Percentiles rank a stretch among this genome's conserved stretches.
Conservation (phyloP, 2,888 invertebrate species). For the Notodonta ziczac region DNA sequence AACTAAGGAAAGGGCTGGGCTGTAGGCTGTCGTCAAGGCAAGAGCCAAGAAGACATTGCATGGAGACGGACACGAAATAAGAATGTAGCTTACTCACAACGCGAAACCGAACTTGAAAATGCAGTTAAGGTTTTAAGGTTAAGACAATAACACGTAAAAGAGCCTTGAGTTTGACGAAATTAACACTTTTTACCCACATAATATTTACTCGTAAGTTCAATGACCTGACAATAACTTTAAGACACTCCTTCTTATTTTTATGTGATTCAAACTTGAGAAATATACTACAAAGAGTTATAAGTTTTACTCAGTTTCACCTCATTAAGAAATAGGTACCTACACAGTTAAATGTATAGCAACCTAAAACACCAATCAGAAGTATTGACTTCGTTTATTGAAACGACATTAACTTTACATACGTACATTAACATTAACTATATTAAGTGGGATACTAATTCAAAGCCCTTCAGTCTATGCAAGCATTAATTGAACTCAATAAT, state of each 20-base stretch:
- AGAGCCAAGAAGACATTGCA: too few relatives aligned
- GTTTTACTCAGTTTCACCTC: too few relatives aligned
- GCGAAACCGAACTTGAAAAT: neutral
- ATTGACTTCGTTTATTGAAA: too few relatives aligned
- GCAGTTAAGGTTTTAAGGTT: slow-evolving; percentile 30
- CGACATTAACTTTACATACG: too few relatives aligned
- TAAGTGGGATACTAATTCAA: too few relatives aligned
- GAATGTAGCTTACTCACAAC: neutral
- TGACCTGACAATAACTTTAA: slow-evolving; percentile 20
- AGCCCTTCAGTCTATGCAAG: neutral
- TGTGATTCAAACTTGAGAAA: neutral
- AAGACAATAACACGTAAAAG: slow-evolving; percentile 35
- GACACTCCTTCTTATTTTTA: neutral
- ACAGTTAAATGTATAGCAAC: too few relatives aligned
- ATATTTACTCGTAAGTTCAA: slow-evolving; percentile 35
- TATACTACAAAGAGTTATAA: too few relatives aligned
- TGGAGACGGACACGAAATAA: neutral
- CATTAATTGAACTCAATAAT: slow-evolving; percentile 1
- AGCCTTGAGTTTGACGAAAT: slow-evolving; percentile 43
- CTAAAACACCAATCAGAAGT: too few relatives aligned
- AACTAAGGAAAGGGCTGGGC: too few relatives aligned
- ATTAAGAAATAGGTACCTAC: too few relatives aligned
- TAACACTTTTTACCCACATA: slow-evolving; percentile 50
- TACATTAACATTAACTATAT: too few relatives aligned
- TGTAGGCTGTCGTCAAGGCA: too few relatives aligned